Conservation (phyloP, 1,140 invertebrate genomes). For the Anoplolepis gracilipes region DNA sequence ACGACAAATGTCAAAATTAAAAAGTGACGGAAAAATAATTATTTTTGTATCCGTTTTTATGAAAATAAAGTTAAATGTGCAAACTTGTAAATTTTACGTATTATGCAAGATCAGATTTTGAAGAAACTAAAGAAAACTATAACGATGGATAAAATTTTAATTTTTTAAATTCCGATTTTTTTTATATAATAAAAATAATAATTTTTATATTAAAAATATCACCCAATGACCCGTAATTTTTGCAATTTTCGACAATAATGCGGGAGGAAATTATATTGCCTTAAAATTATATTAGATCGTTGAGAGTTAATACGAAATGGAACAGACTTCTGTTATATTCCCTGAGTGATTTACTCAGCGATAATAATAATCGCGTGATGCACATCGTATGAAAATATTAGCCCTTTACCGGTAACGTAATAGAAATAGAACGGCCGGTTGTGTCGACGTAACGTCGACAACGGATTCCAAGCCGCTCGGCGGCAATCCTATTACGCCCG, state of each 20-base stretch:
- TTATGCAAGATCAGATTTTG: not conserved
- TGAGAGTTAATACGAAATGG: constrained; percentile 36
- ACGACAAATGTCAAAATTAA: not conserved
- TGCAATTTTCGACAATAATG: constrained; percentile 9
- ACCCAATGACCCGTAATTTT: not conserved
- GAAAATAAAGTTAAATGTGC: not conserved
- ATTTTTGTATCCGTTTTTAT: not conserved
- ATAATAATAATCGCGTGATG: constrained; percentile 61
- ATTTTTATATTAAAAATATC: not conserved
- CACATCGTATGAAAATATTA: constrained; percentile 60
- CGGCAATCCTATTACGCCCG: constrained; percentile 60
- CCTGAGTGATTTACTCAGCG: constrained; percentile 51
- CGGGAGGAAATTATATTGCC: not conserved
- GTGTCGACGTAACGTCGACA: constrained; percentile 56
- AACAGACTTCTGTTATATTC: constrained; percentile 44
- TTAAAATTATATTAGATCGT: constrained; percentile 42
- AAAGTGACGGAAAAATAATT: not conserved
- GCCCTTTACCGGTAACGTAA: constrained; percentile 60
- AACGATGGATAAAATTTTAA: not conserved
- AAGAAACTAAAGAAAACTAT: not conserved
- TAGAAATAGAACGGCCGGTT: constrained; percentile 59
- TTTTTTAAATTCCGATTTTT: not conserved
- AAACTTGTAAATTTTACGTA: not conserved
- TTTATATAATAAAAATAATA: no score
- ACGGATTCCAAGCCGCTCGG: constrained; percentile 57